phyloP scores from a whole-genome alignment of 1,140 invertebrate species.

The Drosophila setifemur region DNA sequence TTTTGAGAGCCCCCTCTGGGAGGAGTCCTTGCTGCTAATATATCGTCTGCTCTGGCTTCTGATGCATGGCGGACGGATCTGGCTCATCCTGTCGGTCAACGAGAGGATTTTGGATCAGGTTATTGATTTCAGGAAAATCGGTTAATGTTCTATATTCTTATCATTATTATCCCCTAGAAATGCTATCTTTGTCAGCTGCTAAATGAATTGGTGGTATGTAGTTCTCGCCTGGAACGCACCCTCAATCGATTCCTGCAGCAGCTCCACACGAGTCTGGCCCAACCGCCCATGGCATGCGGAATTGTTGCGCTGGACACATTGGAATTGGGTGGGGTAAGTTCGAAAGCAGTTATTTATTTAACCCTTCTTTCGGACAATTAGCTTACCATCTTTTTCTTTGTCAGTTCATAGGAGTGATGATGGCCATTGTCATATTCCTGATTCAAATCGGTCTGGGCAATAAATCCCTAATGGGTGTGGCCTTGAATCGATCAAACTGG shows the following conservation, averaged over 20 bases:
- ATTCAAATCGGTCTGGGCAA: constrained; percentile 75
- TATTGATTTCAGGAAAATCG: background rate
- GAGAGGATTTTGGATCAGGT: constrained; percentile 53
- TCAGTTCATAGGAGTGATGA: constrained; percentile 61
- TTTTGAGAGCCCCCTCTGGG: constrained; percentile 35
- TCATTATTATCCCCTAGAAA: constrained; percentile 32
- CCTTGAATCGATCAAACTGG: constrained; percentile 14
- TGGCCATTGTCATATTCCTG: constrained; percentile 72
- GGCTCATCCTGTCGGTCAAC: constrained; percentile 47
- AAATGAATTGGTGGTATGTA: constrained; percentile 42
- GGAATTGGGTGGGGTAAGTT: constrained; percentile 64
- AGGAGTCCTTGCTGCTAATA: constrained; percentile 18
- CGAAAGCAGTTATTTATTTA: background rate
- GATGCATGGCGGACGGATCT: constrained; percentile 52
- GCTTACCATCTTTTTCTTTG: constrained; percentile 15
- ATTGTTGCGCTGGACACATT: constrained; percentile 64
- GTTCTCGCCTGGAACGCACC: constrained; percentile 29
- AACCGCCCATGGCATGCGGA: constrained; percentile 43
- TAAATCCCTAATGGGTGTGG: constrained; percentile 56
- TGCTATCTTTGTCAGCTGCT: constrained; percentile 42
- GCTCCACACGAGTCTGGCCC: constrained; percentile 30
- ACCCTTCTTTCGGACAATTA: constrained; percentile 1
- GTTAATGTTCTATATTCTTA: background rate
- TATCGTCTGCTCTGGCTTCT: constrained; percentile 58
- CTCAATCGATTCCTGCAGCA: constrained; percentile 69